Evolutionary conservation across 2,113 vertebrate genomes (phyloP).

Genomic region (Vulpes vulpes): DNA sequence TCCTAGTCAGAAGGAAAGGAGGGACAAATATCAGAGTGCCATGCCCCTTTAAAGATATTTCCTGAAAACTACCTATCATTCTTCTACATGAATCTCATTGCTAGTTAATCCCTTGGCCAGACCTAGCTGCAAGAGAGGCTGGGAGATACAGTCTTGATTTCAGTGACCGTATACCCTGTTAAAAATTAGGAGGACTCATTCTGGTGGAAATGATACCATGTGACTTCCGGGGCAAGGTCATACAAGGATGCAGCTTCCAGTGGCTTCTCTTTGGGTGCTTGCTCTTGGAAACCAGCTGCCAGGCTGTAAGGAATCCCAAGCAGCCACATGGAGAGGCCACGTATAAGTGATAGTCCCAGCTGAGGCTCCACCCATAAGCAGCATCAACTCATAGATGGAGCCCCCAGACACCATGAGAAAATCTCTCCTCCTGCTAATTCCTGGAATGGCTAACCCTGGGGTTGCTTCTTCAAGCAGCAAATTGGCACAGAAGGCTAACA

Average conservation of each 20-base stretch:
- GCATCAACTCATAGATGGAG: neutral
- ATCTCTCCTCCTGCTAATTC: neutral
- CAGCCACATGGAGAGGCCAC: neutral
- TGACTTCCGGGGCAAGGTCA: neutral
- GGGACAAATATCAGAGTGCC: neutral
- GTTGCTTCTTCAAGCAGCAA: neutral
- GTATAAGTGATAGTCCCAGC: no score
- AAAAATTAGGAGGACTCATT: neutral
- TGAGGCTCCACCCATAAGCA: neutral
- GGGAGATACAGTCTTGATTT: neutral
- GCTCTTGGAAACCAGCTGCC: neutral
- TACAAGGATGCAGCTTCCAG: neutral
- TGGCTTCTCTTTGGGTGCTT: neutral
- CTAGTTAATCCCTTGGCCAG: neutral
- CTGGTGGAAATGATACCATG: neutral
- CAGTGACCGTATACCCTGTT: neutral
- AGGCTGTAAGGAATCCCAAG: neutral
- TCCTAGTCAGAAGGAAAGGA: slow-evolving; percentile 1
- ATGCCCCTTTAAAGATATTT: neutral
- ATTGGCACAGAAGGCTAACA: neutral
- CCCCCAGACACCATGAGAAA: neutral
- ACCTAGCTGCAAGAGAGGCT: neutral
- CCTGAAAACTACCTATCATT: neutral
- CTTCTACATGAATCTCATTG: neutral
- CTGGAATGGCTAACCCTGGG: neutral